Base-by-base conservation (phyloP, 2,888 invertebrate species). In the Brachylomia viminalis region DNA sequence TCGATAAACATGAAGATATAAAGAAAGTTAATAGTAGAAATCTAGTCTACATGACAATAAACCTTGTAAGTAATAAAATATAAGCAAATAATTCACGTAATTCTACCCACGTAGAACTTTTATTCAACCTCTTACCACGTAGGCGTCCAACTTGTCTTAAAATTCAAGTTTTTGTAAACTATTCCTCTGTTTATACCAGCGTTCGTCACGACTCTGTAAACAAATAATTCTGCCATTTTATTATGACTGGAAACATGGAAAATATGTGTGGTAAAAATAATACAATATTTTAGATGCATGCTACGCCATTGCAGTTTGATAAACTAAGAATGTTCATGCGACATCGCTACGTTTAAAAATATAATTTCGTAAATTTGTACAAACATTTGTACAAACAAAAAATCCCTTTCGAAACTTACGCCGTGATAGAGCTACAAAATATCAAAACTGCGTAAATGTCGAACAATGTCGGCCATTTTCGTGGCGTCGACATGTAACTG, bases 361-460 rank as follows among this genome's bases (percentile, higher is more conserved):
- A 65, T 38, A 45, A 74, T 77, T 54, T 59, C 27, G 20, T 33
- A n/a, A 56, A 56, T 67, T 66, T n/a, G n/a, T n/a, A n/a, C n/a
- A n/a, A n/a, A n/a, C n/a, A n/a, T n/a, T 59, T 70, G 13, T 59
- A 73, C 23, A 72, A 75, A 75, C 64, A 73, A 66, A 72, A 68
- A 80, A 69, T 42, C 49, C 62, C 54, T 80, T 84, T 77, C 11
- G n/a, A 56, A 78, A 80, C 23, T 23, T 56, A 69, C 42, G 20
- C 11, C 8, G 17, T 54, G 23, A 65, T 77, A 72, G 49, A 52
- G 47, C 52, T 70, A 71, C 69, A 64, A 73, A 76, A 72, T 75
- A 58, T 62, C 30, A 79, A 79, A 79, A 78, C 78, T 80, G 79
- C 75, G 75, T 87, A 84, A 81, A 85, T 79, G 80, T 80, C 79